Evolutionary conservation across 23 tunicate genomes (phyloP), one percentile per base, ranked within the genome.

Genomic region (Styela clava): DNA sequence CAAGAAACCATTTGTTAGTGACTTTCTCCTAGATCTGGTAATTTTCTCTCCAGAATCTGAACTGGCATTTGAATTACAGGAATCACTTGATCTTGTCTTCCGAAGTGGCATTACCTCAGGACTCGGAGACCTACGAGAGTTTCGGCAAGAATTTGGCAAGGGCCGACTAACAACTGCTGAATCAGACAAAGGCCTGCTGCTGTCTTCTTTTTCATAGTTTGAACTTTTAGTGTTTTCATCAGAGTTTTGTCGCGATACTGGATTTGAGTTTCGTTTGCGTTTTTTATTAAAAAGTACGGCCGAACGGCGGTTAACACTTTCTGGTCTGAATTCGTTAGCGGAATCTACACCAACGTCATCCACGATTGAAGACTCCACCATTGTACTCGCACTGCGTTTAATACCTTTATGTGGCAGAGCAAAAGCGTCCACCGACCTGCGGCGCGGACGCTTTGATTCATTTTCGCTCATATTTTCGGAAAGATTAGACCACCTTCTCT

Each of bases 251-350:
- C 65, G 37, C 28, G 64, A 52, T 44, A 76, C 65, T 9, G 81
- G 44, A 19, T 76, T 52, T 5, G 37, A 71, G 51, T 52, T 36
- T 9, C 71, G 27, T 33, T 83, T 72, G 79, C 79, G 74, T 67
- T 89, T 89, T 64, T 89, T 89, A 51, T 82, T 85, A 63, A 89
- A 89, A 2, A 89, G 79, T 34, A 89, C 95, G 64, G 95, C 88
- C 0, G 95, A 85, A 31, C 95, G 62, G 2, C 95, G 88, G 52
- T 69, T 85, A 25, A 89, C 95, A 71, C 84, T 88, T 31, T 32
- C 77, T 3, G 24, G 34, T 31, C 35, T 27, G 34, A 31, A 71
- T 30, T 71, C 77, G 65, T 76, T 76, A 26, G 65, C 64, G 21
- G 81, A 76, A 37, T 24, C 81, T 16, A 24, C 9, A 44, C 56